Base-by-base conservation (phyloP, 1,140 invertebrate species). In the Diploscapter pachys region DNA sequence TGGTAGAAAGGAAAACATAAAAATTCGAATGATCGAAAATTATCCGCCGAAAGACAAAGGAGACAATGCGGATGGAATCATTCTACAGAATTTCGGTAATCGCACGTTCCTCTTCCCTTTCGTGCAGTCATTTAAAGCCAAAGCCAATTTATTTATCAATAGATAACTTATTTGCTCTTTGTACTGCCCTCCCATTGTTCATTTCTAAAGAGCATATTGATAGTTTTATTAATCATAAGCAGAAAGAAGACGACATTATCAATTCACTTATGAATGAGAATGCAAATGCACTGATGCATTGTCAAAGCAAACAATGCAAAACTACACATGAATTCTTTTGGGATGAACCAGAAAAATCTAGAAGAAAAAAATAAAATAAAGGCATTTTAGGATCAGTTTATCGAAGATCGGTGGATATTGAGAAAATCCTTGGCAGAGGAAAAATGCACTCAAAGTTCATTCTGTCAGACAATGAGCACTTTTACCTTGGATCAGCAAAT, bases 401-500 rank as follows among this genome's bases (percentile, higher is more conserved):
- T 89, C 93, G 97, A 1, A 88, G 92, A 69, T 92, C 89, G 83
- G 85, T 98, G 6, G 91, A 97, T 86, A 93, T 98, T 85, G 89
- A 90, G 3, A 90, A 91, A 80, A 87, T 97, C 51, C 80, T 96
- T 31, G 92, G 93, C 2, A 88, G 87, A 63, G 96, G 96, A 31
- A 92, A 97, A 11, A 89, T 98, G 48, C 96, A 99, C 85, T 96
- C 95, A 0, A 99, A 99, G 88, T 89, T 98, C 81, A 89, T 90
- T 87, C 89, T 98, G 4, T 90, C 94, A 51, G 96, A 99, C 86
- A 81, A 86, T 57, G 79, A 85, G 72, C 86, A 87, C 79, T 87
- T 89, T 69, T 90, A 89, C 80, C 79, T 90, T 56, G 89, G 89
- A 51, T 89, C 89, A 80, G 88, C 89, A 4, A 90, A 90, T 81